Base-by-base conservation (phyloP, 1,140 invertebrate genomes). In the Sycophaga agraensis region DNA sequence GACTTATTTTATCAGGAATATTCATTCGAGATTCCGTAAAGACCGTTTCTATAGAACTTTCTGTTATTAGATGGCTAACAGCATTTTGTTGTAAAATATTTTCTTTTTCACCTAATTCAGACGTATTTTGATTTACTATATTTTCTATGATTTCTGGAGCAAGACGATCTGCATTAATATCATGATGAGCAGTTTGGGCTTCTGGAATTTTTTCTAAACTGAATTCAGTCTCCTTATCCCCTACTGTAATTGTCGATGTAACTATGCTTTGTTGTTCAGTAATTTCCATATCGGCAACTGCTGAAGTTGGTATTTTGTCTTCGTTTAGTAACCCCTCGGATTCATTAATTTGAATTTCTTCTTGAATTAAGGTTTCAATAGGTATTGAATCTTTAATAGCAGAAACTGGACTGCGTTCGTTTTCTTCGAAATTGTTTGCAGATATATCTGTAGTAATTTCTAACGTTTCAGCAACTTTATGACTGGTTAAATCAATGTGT, bases 221-320 rank as follows among this genome's bases (percentile, higher is more conserved):
- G 42, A 80, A 81, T 45, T 71, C 66, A 12, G 56, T 72, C 71
- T 85, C 84, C 70, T 83, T 85, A 51, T 85, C 83, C 22, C 78
- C 77, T 24, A 72, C 65, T 6, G 66, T 68, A 2, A 82, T 66
- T 14, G 77, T 66, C 4, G 74, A 73, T n/a, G 82, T 64, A 39
- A 75, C 51, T 42, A 82, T 12, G 56, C 75, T 63, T 70, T 76
- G 69, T 50, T 74, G 65, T 62, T 77, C 74, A 14, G 70, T 66
- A 8, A 82, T 11, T 4, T 68, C 67, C 6, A 79, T 45, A 63
- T 80, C 73, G 35, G 77, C 79, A 40, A 63, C 62, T 16, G 66
- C 70, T 70, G 70, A 59, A 0, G 60, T 54, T 6, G 76, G 77
- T 17, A 57, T 46, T 63, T 68, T 75, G 31, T 73, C 65, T 46